Evolutionary conservation across 2,888 invertebrate species (phyloP).

Genomic region (Mechanitis mazaeus): DNA sequence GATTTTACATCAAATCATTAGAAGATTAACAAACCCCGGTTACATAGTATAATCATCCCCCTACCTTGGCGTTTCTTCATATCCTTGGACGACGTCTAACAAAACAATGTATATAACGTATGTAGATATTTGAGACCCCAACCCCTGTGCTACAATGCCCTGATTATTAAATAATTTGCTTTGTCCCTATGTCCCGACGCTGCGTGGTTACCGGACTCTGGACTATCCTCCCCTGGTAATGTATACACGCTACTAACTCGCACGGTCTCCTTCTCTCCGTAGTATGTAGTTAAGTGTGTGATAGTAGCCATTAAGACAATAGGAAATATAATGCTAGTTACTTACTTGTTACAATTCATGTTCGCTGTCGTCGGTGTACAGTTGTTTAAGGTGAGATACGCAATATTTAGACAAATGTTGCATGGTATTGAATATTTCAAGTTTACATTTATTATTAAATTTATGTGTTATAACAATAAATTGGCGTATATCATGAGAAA

Average conservation of each 20-base stretch:
- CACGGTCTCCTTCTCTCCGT: conserved; percentile 46
- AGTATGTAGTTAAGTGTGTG: conserved; percentile 99
- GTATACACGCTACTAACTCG: conserved; percentile 61
- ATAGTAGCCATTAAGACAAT: conserved; percentile 99
- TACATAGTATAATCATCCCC: conserved; percentile 54
- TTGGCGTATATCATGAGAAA: conserved; percentile 40
- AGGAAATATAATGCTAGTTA: conserved; percentile 99
- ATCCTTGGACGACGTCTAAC: conserved; percentile 42
- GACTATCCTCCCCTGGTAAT: conserved; percentile 60
- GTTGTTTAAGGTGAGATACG: conserved; percentile 94
- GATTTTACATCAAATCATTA: conserved; percentile 42
- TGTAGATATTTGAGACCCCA: conserved; percentile 19
- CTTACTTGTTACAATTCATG: conserved; percentile 99
- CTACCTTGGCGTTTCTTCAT: conserved; percentile 68
- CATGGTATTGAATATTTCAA: not conserved
- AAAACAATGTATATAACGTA: conserved; percentile 25
- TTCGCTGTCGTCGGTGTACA: conserved; percentile 99
- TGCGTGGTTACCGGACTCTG: conserved; percentile 55
- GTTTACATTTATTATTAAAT: too few relatives aligned
- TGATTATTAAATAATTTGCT: conserved; percentile 66
- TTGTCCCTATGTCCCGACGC: conserved; percentile 71
- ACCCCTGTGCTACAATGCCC: conserved; percentile 25
- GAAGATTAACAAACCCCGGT: conserved; percentile 46
- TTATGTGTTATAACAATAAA: not conserved
- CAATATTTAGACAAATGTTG: not conserved